These are phyloP conservation scores for Elysia crispata DNA, from an alignment of 2,888 invertebrate genomes.

Conservation along the genomic window DNA sequence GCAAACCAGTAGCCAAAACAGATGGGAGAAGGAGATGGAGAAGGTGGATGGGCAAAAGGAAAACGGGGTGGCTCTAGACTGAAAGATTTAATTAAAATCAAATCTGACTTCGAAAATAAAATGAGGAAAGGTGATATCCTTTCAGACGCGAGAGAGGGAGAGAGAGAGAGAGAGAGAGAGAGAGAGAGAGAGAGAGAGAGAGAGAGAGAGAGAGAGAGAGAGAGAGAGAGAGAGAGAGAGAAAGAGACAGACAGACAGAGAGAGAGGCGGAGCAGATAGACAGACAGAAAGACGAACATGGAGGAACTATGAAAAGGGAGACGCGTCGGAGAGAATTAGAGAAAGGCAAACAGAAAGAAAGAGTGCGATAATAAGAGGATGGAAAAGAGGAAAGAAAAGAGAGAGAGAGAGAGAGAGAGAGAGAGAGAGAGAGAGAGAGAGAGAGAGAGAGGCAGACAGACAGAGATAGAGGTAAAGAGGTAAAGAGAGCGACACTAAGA, in stretches of 20 bases:
- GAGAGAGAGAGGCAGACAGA: background rate
- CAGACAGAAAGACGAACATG: background rate
- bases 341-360: no score
- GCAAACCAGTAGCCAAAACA: no score
- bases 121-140: background rate
- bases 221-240: background rate
- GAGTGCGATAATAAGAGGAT: no score
- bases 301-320: background rate
- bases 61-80: no score
- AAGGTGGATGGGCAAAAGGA: no score
- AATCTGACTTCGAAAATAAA: background rate
- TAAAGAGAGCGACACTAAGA: no score
- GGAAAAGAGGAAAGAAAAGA: background rate
- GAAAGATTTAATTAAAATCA: background rate
- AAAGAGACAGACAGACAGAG: conserved; percentile 28
- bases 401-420: background rate
- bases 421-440: background rate
- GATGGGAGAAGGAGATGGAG: no score
- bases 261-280: conserved; percentile 6
- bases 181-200: conserved; percentile 24
- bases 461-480: background rate
- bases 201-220: conserved; percentile 22
- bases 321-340: background rate
- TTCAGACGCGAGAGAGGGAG: background rate
- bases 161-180: conserved; percentile 20